Percentiles rank a stretch among this genome's conserved stretches.
These are phyloP conservation scores for Xiphophorus couchianus DNA, from an alignment of 2,113 vertebrate species.

Conservation along the genomic window DNA sequence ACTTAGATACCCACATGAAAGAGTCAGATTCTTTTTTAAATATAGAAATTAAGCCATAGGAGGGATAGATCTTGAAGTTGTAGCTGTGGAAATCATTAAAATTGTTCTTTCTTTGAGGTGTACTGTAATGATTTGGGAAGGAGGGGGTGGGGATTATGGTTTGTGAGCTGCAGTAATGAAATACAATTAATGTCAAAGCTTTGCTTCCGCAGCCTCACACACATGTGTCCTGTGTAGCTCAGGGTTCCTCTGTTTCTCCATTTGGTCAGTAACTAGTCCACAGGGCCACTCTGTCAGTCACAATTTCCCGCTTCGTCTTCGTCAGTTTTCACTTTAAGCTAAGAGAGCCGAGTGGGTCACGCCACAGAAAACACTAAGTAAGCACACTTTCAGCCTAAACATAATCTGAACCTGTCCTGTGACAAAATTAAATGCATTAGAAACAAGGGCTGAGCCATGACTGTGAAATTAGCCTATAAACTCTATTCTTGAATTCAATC, in stretches of 20 bases:
- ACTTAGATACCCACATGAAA: neutral
- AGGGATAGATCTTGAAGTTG: neutral
- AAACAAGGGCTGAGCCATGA: conserved; percentile 34
- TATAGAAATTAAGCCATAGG: neutral
- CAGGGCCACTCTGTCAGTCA: conserved; percentile 41
- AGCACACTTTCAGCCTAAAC: conserved; percentile 15
- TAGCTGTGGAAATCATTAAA: neutral
- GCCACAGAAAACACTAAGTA: neutral
- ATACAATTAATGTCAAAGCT: conserved; percentile 17
- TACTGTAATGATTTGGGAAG: neutral
- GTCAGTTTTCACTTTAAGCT: conserved; percentile 47
- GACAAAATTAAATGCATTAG: conserved; percentile 25
- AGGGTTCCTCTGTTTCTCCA: conserved; percentile 31
- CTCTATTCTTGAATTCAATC: conserved; percentile 55
- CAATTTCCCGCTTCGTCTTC: conserved; percentile 32
- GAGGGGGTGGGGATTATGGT: neutral
- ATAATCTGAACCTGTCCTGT: conserved; percentile 15
- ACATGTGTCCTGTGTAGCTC: conserved; percentile 14
- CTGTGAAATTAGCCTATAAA: conserved; percentile 46
- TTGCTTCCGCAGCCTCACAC: conserved; percentile 18
- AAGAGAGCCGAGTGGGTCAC: conserved; percentile 9
- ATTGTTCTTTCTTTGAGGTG: neutral
- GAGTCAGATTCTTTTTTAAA: neutral
- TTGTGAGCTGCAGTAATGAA: conserved; percentile 10
- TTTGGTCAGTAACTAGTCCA: conserved; percentile 39